A percentile compares a stretch with the other conserved stretches of the same genome.
Conservation (phyloP, 2,888 invertebrate species). For the Polyploca ridens region DNA sequence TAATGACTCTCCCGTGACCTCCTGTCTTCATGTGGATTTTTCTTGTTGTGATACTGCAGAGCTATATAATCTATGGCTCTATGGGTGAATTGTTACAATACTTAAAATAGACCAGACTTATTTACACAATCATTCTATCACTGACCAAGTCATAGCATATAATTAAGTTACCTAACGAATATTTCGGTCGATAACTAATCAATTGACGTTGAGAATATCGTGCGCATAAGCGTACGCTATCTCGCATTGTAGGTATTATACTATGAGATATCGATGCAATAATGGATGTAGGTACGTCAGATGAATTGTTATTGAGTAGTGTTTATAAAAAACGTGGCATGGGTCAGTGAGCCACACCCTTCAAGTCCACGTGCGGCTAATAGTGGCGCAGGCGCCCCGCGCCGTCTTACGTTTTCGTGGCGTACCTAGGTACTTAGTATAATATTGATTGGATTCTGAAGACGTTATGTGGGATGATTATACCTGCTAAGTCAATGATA, state of each 20-base stretch:
- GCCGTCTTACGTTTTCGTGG: neutral
- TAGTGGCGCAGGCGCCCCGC: neutral
- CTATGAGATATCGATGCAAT: neutral
- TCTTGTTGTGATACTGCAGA: no score
- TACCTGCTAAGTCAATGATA: no score
- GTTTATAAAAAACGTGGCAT: constrained; percentile 15
- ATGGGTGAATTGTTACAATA: no score
- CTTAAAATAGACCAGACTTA: no score
- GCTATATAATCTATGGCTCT: no score
- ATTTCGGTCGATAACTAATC: neutral
- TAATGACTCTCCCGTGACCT: no score
- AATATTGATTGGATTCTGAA: no score
- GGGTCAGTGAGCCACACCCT: constrained; percentile 30
- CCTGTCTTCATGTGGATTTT: no score
- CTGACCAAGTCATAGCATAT: neutral
- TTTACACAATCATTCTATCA: neutral
- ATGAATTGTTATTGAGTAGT: neutral
- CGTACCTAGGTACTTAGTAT: neutral
- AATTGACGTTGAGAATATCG: neutral
- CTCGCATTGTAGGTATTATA: neutral
- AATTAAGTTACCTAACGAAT: neutral
- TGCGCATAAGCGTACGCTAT: constrained; percentile 1
- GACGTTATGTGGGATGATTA: no score
- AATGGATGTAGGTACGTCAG: neutral
- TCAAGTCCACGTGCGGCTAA: constrained; percentile 17